Evolutionary conservation across 2,113 vertebrate species (phyloP).

Genomic region (Actenoides lindsayi): DNA sequence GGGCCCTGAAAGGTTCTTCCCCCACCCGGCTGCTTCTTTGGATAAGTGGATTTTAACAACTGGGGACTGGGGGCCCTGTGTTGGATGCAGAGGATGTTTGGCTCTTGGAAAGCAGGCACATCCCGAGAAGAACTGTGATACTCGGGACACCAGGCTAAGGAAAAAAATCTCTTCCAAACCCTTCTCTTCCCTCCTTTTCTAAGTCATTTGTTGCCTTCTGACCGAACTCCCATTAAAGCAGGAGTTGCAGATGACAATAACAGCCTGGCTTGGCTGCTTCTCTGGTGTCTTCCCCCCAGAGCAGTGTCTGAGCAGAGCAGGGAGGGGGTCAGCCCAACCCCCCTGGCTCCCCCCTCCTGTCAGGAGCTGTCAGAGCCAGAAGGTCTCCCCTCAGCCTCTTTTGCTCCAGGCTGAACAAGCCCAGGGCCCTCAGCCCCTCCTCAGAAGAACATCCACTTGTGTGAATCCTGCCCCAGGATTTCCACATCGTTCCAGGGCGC

Average conservation of each 20-base stretch:
- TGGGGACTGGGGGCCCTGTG: not conserved
- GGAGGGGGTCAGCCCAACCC: accelerated
- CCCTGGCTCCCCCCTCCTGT: not conserved
- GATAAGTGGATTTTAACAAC: not conserved
- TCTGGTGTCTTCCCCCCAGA: accelerated
- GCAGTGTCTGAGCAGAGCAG: not conserved
- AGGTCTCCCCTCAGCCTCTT: not conserved
- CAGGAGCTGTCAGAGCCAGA: not conserved
- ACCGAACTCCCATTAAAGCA: not conserved
- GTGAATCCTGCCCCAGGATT: not conserved
- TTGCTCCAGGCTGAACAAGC: not conserved
- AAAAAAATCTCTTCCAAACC: not conserved
- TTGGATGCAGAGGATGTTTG: not conserved
- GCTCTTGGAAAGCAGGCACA: not conserved
- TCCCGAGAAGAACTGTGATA: not conserved
- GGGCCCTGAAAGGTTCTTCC: not conserved
- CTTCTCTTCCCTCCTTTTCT: not conserved
- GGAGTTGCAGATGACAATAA: not conserved
- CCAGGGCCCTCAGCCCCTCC: not conserved
- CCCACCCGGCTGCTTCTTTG: not conserved
- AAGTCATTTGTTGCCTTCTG: not conserved
- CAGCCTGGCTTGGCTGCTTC: not conserved
- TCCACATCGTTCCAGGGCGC: accelerated
- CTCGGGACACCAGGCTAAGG: accelerated
- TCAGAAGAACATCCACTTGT: not conserved